Conservation (phyloP, 1,140 invertebrate genomes). For the Hyles vespertilio region DNA sequence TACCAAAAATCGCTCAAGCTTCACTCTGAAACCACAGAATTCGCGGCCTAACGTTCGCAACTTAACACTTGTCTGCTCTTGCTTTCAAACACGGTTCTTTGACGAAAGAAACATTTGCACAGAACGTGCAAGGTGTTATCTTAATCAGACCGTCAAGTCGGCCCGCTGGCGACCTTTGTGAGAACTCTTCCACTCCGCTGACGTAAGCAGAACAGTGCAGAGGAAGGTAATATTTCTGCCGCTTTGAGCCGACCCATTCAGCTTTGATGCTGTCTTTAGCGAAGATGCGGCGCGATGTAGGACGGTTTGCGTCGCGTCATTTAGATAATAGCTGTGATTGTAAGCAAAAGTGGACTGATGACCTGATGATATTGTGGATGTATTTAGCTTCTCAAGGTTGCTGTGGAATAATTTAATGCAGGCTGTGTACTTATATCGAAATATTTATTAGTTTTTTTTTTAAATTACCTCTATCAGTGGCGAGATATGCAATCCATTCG, state of each 20-base stretch:
- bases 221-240: constrained; percentile 40
- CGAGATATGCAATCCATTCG: no score
- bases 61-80: constrained; percentile 25
- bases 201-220: constrained; percentile 24
- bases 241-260: constrained; percentile 27
- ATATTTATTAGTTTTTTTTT: no score
- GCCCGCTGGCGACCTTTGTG: constrained; percentile 34
- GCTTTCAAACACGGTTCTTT: constrained; percentile 28
- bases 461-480: no score
- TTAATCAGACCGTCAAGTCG: constrained; percentile 42
- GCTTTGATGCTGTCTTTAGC: no score
- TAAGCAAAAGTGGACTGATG: no score
- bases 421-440: no score
- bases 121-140: constrained; percentile 38
- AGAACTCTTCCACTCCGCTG: constrained; percentile 34
- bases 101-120: constrained; percentile 23
- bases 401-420: no score
- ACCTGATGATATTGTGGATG: no score
- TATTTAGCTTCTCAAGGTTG: no score
- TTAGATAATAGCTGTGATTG: no score
- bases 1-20: constrained; percentile 11
- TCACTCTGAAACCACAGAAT: constrained; percentile 2
- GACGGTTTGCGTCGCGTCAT: no score
- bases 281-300: background rate
- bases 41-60: constrained; percentile 32